Conservation (phyloP, 1,140 invertebrate species). For the Harlomillsia oculata region DNA sequence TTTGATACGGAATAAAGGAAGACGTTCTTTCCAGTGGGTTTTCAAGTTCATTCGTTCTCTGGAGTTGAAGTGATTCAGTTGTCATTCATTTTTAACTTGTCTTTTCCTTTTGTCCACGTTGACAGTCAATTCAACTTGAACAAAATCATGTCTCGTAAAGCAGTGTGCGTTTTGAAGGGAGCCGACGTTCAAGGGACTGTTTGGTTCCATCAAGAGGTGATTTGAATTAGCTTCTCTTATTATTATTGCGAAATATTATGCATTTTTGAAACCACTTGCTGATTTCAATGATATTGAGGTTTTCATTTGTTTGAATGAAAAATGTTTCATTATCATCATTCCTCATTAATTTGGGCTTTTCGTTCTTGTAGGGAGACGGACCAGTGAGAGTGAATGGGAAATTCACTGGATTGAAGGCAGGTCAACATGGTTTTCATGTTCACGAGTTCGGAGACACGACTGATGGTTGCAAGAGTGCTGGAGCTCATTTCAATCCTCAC, state of each 20-base stretch:
- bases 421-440: conserved; percentile 86
- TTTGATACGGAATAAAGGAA: too few relatives aligned
- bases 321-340: too few relatives aligned
- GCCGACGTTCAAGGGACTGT: conserved; percentile 67
- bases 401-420: conserved; percentile 56
- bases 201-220: conserved; percentile 65
- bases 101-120: neutral
- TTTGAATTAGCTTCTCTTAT: too few relatives aligned
- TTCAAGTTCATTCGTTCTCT: too few relatives aligned
- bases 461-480: conserved; percentile 89
- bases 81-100: neutral
- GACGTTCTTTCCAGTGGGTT: too few relatives aligned
- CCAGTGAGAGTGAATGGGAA: conserved; percentile 60
- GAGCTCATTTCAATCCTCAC: conserved; percentile 83
- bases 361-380: conserved; percentile 43
- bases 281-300: too few relatives aligned
- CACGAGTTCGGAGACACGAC: conserved; percentile 96
- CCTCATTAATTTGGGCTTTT: too few relatives aligned
- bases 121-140: neutral
- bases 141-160: conserved; percentile 50
- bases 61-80: too few relatives aligned
- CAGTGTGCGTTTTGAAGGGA: conserved; percentile 73
- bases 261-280: too few relatives aligned
- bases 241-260: too few relatives aligned
- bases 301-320: too few relatives aligned